Conservation (phyloP, 2,888 invertebrate genomes). For the Polydrusus cervinus region DNA sequence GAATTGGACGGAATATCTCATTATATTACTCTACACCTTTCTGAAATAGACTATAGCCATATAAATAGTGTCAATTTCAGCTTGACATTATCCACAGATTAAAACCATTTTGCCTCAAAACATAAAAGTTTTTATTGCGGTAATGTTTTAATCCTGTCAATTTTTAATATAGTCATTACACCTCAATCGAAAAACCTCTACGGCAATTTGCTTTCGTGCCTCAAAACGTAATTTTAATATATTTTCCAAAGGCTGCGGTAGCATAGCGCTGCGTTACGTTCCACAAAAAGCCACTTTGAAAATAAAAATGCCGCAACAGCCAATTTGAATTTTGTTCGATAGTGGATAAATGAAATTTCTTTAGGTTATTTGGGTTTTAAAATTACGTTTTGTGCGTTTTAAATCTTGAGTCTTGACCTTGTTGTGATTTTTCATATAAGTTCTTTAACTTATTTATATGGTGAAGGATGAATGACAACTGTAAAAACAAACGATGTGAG, state of each 20-base stretch:
- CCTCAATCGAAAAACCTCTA: constrained; percentile 27
- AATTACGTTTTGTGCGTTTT: no score
- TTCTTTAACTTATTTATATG: no score
- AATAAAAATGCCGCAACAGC: constrained; percentile 7
- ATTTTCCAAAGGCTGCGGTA: constrained; percentile 11
- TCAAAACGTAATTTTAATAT: constrained; percentile 32
- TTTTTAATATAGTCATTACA: constrained; percentile 33
- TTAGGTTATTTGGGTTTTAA: background rate
- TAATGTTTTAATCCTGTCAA: constrained; percentile 20
- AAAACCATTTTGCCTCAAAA: background rate
- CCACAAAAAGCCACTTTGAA: constrained; percentile 9
- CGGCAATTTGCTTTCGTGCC: constrained; percentile 21
- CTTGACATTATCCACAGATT: no score
- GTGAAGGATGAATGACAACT: no score
- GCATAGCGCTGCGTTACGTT: background rate
- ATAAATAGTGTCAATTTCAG: no score
- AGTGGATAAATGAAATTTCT: background rate
- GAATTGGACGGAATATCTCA: no score
- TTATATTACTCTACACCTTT: no score
- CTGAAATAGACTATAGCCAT: no score
- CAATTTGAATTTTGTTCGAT: constrained; percentile 11
- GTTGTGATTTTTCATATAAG: no score
- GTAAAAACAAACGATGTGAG: no score
- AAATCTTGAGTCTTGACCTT: no score
- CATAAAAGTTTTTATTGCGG: background rate